Evolutionary conservation across 64 coral and sea anemone genomes (phyloP).

Genomic region (Pachyseris speciosa): DNA sequence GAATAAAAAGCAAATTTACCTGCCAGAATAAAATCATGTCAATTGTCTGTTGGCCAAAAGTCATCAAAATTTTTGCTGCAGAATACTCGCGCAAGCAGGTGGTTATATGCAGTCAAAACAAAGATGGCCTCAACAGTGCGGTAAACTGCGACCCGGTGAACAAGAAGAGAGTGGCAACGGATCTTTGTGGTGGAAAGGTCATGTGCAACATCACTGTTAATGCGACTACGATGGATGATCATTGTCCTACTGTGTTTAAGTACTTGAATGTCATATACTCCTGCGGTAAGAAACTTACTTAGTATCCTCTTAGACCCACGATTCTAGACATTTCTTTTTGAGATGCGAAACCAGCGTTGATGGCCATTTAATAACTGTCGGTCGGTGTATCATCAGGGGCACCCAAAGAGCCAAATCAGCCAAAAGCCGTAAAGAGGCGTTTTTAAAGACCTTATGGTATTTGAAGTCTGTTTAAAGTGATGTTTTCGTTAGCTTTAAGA

Average conservation of each 20-base stretch:
- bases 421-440: too few relatives aligned
- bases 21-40: background rate
- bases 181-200: background rate
- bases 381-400: too few relatives aligned
- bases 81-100: background rate
- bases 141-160: background rate
- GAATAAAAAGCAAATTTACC: background rate
- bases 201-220: slow-evolving; percentile 6
- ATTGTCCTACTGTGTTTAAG: background rate
- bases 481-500: too few relatives aligned
- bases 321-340: too few relatives aligned
- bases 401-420: too few relatives aligned
- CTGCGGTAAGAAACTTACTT: slow-evolving; percentile 1
- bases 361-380: too few relatives aligned
- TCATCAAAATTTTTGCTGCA: background rate
- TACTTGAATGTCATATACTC: background rate
- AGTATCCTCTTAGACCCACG: too few relatives aligned
- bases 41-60: background rate
- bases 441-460: too few relatives aligned
- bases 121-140: background rate
- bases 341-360: too few relatives aligned
- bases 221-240: background rate
- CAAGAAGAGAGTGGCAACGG: background rate
- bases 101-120: background rate
- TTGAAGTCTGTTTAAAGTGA: too few relatives aligned